phyloP scores from a whole-genome alignment of 2,113 vertebrate genomes.

The Grus americana region DNA sequence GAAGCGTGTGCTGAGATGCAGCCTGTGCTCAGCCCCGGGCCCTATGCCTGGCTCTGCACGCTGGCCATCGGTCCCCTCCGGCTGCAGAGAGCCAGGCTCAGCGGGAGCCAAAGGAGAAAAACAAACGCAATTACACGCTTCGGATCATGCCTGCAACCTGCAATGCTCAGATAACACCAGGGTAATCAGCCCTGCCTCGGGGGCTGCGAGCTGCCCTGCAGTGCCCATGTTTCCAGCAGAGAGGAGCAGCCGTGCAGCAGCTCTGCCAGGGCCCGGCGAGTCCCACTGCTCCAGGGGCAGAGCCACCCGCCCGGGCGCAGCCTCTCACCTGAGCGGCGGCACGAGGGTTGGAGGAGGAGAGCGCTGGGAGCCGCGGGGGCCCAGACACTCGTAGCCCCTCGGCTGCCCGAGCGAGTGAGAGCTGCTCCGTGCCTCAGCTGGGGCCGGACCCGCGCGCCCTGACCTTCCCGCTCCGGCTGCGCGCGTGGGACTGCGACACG shows the following conservation, averaged over 20 bases:
- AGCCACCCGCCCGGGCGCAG: neutral
- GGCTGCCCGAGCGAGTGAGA: neutral
- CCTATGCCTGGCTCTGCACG: neutral
- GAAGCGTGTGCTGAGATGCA: neutral
- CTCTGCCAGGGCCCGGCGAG: neutral
- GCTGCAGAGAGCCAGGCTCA: neutral
- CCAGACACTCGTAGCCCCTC: rapidly evolving
- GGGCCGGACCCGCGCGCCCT: rapidly evolving
- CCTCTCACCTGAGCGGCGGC: neutral
- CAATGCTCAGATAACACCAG: neutral
- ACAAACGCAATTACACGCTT: neutral
- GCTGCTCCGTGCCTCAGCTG: neutral
- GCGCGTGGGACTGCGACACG: neutral
- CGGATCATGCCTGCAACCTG: neutral
- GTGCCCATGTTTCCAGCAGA: neutral
- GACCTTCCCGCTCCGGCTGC: neutral
- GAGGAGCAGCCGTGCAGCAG: neutral
- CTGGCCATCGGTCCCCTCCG: rapidly evolving
- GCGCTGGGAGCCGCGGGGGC: rapidly evolving
- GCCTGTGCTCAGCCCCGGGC: neutral
- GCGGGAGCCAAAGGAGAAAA: neutral
- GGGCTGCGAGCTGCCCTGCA: rapidly evolving
- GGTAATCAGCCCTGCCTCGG: neutral
- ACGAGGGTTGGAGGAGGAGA: neutral
- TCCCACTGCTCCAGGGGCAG: neutral